A percentile compares a stretch with the other conserved stretches of the same genome.
Conservation (phyloP, 1,140 invertebrate genomes). For the Camponotus floridanus region DNA sequence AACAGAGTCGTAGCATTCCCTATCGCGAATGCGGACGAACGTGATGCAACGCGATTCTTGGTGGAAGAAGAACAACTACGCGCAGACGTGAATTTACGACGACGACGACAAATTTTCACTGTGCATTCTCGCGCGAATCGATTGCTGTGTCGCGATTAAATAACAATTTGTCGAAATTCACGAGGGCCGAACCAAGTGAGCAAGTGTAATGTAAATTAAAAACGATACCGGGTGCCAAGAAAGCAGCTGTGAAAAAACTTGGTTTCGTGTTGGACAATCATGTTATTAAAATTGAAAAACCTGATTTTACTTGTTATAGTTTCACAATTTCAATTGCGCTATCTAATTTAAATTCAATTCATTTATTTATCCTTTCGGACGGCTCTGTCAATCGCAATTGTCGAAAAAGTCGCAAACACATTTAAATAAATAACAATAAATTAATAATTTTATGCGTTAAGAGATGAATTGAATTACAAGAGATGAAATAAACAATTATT, state of each 20-base stretch:
- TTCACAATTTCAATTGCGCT: conserved; percentile 15
- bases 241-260: background rate
- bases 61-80: conserved; percentile 44
- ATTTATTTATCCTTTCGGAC: background rate
- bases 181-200: background rate
- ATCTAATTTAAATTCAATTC: too few relatives aligned
- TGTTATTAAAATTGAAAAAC: background rate
- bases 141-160: conserved; percentile 46
- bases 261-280: background rate
- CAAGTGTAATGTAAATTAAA: background rate
- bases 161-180: conserved; percentile 51
- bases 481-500: conserved; percentile 49
- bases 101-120: conserved; percentile 58
- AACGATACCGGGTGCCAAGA: background rate
- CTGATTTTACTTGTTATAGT: background rate
- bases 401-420: conserved; percentile 42
- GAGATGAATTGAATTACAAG: background rate
- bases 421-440: conserved; percentile 18
- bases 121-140: conserved; percentile 36
- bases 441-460: conserved; percentile 7
- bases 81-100: conserved; percentile 55
- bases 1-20: conserved; percentile 52
- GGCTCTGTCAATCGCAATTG: background rate
- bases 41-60: conserved; percentile 54
- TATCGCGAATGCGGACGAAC: conserved; percentile 55